These are phyloP conservation scores for Nilaparvata lugens DNA, from an alignment of 1,140 invertebrate species.

Conservation along the genomic window DNA sequence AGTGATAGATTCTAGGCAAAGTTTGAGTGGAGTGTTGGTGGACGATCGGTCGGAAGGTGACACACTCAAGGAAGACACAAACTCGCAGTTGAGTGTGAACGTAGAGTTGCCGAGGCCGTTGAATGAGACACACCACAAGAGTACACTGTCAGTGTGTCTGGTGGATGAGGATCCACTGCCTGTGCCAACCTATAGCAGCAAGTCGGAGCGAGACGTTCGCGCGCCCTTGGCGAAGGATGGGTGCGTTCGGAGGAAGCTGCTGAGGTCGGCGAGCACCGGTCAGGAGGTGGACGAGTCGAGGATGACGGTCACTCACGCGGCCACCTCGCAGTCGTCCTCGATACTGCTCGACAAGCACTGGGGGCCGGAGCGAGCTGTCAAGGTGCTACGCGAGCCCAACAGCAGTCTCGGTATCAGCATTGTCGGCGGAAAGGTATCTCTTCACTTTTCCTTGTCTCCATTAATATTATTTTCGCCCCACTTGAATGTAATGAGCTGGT, in stretches of 20 bases:
- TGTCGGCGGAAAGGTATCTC: slow-evolving; percentile 83
- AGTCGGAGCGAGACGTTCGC: background rate
- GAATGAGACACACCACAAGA: background rate
- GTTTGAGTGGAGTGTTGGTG: background rate
- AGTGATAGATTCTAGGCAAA: background rate
- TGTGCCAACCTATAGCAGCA: background rate
- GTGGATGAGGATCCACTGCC: background rate
- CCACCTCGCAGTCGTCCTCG: slow-evolving; percentile 26
- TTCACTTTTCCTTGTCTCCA: background rate
- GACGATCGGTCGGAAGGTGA: background rate
- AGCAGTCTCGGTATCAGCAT: slow-evolving; percentile 90
- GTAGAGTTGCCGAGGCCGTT: background rate
- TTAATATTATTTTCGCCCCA: slow-evolving; percentile 9
- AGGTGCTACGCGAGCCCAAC: slow-evolving; percentile 59
- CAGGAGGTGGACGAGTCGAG: slow-evolving; percentile 12
- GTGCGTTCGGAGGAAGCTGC: slow-evolving; percentile 1
- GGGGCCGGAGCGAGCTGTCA: slow-evolving; percentile 71
- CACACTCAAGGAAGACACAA: background rate
- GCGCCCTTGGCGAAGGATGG: background rate
- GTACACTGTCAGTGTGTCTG: background rate
- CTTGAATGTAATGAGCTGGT: too few relatives aligned
- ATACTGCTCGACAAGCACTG: slow-evolving; percentile 66
- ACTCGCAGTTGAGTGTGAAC: too few relatives aligned
- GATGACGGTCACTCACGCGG: slow-evolving; percentile 39
- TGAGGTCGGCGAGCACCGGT: slow-evolving; percentile 13